Base-by-base conservation (phyloP, 2,113 vertebrate genomes). In the Columba livia region DNA sequence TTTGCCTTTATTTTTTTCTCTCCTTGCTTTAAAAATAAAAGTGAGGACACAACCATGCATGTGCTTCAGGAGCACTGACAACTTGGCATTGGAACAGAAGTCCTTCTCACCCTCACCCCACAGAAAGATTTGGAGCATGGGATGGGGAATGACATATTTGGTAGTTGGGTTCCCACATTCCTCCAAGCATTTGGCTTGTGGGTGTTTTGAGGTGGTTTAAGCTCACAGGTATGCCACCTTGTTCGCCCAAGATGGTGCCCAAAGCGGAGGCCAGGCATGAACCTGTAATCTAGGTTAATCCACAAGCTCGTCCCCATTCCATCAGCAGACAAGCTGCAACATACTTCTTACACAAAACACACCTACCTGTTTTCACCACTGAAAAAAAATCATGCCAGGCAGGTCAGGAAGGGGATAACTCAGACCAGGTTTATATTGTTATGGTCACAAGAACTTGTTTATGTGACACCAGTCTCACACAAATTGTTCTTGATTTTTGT, bases 41-140 rank as follows among this genome's bases (percentile, higher is more conserved):
- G 32, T 13, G 23, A 72, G 38, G 14, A 51, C 24, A n/a, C 9
- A 38, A 34, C 14, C 7, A 14, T 0, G 1, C 23, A 34, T 10
- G 0, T 3, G 7, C 19, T 17, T 57, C 56, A 47, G 61, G 32
- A 69, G 32, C 38, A 34, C 9, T 12, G 44, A 28, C 4, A 32
- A 15, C 11, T 19, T 0, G 24, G 54, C 62, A 28, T 1, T 20
- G 28, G 26, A 69, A 58, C 10, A 47, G 32, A 40, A 13, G 36
- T 23, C 57, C 50, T 29, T 79, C 12, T 1, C 31, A 57, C 10
- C 56, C 29, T 77, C 25, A 17, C 19, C 7, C 12, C 5, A 16
- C 5, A 24, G 25, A 12, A 19, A 6, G 5, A 38, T 65, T 31
- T 54, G 53, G 38, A 54, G 47, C 32, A 36, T 1, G 7, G 40